Percentiles rank a stretch among this genome's conserved stretches.
Conservation (phyloP, 2,797 vertebrate species). For the Gallinago solitaria region DNA sequence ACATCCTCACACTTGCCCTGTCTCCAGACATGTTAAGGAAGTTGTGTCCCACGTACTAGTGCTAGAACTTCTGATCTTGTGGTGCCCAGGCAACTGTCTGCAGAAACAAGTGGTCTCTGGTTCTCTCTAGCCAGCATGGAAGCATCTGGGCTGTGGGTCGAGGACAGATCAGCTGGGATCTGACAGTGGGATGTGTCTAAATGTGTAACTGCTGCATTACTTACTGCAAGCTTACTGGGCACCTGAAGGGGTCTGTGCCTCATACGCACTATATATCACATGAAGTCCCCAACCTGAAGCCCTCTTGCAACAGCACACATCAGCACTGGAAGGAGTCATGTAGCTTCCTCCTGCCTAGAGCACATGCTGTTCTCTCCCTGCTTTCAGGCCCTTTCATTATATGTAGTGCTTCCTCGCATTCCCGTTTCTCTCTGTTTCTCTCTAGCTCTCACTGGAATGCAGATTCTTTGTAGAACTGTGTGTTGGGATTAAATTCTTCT, state of each 20-base stretch:
- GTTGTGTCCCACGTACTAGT: neutral
- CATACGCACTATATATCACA: accelerated
- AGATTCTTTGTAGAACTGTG: neutral
- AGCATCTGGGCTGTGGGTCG: neutral
- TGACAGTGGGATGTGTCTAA: neutral
- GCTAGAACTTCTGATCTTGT: neutral
- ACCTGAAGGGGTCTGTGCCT: neutral
- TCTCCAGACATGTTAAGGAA: neutral
- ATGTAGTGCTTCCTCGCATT: neutral
- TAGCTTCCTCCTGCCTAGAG: neutral
- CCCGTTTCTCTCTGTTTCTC: neutral
- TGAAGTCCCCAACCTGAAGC: neutral
- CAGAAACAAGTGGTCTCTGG: neutral
- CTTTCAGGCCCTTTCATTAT: neutral
- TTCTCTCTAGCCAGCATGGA: neutral
- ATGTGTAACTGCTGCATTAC: neutral
- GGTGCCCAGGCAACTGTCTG: neutral
- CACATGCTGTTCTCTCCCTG: neutral
- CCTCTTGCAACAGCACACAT: neutral
- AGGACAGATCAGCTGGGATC: neutral
- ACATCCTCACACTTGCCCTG: neutral
- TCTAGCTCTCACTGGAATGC: neutral
- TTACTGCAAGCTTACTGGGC: neutral
- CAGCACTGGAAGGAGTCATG: neutral
- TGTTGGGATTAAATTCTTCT: neutral